A percentile compares a stretch with the other conserved stretches of the same genome.
These are phyloP conservation scores for Xenopus petersii DNA, from an alignment of 2,797 vertebrate species.

Conservation along the genomic window DNA sequence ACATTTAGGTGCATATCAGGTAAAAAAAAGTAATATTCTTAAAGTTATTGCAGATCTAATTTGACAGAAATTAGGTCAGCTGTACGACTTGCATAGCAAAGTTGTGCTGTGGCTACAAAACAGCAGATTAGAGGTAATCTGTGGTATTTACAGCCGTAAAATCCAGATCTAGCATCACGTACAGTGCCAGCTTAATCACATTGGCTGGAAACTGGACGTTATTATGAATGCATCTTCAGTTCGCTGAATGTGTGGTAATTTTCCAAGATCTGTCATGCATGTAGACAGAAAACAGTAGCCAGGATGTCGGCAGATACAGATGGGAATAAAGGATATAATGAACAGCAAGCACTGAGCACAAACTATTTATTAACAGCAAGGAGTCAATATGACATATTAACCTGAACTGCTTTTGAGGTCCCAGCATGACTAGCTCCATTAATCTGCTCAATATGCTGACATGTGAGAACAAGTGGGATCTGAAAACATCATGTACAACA, in stretches of 20 bases:
- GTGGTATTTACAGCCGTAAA: neutral
- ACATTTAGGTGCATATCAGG: too few species aligned
- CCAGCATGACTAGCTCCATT: too few species aligned
- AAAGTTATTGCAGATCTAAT: too few species aligned
- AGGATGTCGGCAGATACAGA: neutral
- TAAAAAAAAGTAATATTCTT: too few species aligned
- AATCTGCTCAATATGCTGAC: too few species aligned
- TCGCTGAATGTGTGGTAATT: neutral
- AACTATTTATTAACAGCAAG: neutral
- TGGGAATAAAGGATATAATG: neutral
- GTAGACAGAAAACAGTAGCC: neutral
- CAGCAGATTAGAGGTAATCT: conserved; percentile 2
- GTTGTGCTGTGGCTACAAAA: neutral
- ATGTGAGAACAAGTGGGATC: too few species aligned
- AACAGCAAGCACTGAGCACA: neutral
- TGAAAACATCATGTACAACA: too few species aligned
- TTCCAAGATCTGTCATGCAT: neutral
- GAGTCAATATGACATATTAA: neutral
- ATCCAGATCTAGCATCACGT: conserved; percentile 1
- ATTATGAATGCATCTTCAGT: neutral
- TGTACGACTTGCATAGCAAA: neutral
- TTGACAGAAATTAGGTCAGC: neutral
- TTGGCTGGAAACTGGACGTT: neutral
- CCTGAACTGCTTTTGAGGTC: neutral
- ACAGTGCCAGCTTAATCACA: conserved; percentile 1